Evolutionary conservation across 1,140 invertebrate genomes (phyloP), one percentile per base, ranked within the genome.

Genomic region (Drosophila parabipectinata): DNA sequence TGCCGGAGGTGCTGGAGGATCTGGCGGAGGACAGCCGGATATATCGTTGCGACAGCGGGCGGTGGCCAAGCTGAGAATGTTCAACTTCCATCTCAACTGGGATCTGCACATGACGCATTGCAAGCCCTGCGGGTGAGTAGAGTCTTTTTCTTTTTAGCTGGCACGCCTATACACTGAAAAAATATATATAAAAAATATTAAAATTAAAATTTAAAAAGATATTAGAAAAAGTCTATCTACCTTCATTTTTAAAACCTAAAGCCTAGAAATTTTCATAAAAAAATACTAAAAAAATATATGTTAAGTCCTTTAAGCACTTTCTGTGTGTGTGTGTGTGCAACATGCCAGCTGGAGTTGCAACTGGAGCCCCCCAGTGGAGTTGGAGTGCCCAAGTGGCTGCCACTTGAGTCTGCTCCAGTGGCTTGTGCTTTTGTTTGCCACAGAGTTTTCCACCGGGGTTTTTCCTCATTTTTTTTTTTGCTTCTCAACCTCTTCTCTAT

Each of bases 91-190:
- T 63, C 72, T 92, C 28, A 92, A 92, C 64, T 92, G 91, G 91
- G 90, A 92, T 81, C 79, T 92, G 55, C 91, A 92, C 60, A 92
- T 92, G 91, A 92, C 90, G 75, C 91, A 91, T 67, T 92, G 91
- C 76, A 92, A 92, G 54, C 91, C 91, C 54, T 92, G 91, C 76
- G 91, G 91, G 91, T 92, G 67, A 90, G 91, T 85, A 57, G 50
- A 39, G 56, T 44, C 18, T 24, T 47, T 15, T 44, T 44, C 39
- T 18, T 14, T 2, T 8, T 15, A 44, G 8, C 14, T 12, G 41
- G 41, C 14, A 44, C 14, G 7, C 14, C 7, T 18, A 30, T 67
- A 3, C 63, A 67, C 63, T 51, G 18, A 18, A 18, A 18, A 18
- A 18, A 18, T 18, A 1, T 18, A 18, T 18, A n/a, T 21, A 21